Evolutionary conservation across 2,113 vertebrate species (phyloP), one percentile per base, ranked within the genome.

Genomic region (Malurus alboscapulatus): DNA sequence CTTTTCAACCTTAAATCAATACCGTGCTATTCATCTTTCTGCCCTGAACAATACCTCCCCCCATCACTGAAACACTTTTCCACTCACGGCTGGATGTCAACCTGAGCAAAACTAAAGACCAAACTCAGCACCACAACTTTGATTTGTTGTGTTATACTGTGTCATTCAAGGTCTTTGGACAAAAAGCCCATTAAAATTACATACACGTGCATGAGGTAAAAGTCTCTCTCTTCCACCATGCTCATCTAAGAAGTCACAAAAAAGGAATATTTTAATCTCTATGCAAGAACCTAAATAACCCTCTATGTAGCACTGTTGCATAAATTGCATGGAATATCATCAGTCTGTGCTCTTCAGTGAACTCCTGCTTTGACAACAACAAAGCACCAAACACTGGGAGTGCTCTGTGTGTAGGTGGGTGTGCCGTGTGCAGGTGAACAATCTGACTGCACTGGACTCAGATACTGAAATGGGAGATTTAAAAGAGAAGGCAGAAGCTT

Each of bases 221-320:
- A 6, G 6, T 10, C 53, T 2, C 50, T 27, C 38, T 68, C 67
- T 72, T 81, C 27, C 1, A 8, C 7, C 5, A 1, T 2, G 17
- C 25, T 54, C 25, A 19, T 5, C 68, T 68, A 69, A 34, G 54
- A 66, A 54, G 44, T 11, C 36, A 69, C 5, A 8, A 86, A 42
- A 32, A 86, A 34, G 14, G 63, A 36, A 38, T 38, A 27, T 80
- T 81, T 78, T n/a, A 74, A 58, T 9, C 19, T 48, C 54, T 66
- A 1, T 17, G 7, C 29, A 63, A 77, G 29, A 54, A 12, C 17
- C 16, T 20, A 62, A 86, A 54, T 29, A 62, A 80, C 50, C 72
- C 30, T 73, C 6, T 25, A 38, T 2, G 24, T 20, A 86, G 65
- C 47, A 51, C 8, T 32, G 14, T 21, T 50, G 61, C 22, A 73